Base-by-base conservation (phyloP, 2,797 vertebrate genomes). In the Anguilla obscura region DNA sequence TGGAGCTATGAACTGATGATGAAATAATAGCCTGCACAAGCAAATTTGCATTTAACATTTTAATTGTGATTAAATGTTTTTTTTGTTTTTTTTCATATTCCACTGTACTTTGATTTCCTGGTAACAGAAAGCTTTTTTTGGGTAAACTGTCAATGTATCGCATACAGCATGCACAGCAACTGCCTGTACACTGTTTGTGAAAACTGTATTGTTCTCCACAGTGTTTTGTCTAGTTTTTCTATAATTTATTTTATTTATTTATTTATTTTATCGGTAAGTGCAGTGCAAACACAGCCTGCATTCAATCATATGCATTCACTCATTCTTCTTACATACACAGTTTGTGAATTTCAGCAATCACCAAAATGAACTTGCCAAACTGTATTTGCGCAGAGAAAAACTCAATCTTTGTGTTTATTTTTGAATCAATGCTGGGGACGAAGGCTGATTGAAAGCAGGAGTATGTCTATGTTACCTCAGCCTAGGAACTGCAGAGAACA, bases 301-400 rank as follows among this genome's bases (percentile, higher is more conserved):
- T 76, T 76, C 33, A 33, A 18, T 69, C 33, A 36, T 33, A 14
- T 36, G 33, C 30, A 76, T 36, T 36, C 33, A 76, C 14, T 33
- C 0, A 36, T 69, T 76, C 33, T 16, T 27, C 33, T 18, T 36
- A 36, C 14, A 21, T 3, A 76, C 9, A 33, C 27, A 33, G 71
- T 33, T 36, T 33, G 27, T 8, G 36, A 36, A 76, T 76, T 76
- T 76, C 71, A 76, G 71, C 71, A 36, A 76, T 76, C 33, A 36
- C 71, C 33, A 33, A 76, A 33, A 76, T 76, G 71, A 36, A 76
- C 71, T 76, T 76, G 71, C 71, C 71, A 76, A 76, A 76, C 71
- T 76, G 69, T 63, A 69, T 76, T 76, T 76, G 33, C 36, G 30
- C 14, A 36, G 71, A 76, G 33, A 76, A 33, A 69, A 69, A 69